A percentile compares a stretch with the other conserved stretches of the same genome.
phyloP scores from a whole-genome alignment of 2,888 invertebrate genomes.

The Trypoxylon attenuatum region DNA sequence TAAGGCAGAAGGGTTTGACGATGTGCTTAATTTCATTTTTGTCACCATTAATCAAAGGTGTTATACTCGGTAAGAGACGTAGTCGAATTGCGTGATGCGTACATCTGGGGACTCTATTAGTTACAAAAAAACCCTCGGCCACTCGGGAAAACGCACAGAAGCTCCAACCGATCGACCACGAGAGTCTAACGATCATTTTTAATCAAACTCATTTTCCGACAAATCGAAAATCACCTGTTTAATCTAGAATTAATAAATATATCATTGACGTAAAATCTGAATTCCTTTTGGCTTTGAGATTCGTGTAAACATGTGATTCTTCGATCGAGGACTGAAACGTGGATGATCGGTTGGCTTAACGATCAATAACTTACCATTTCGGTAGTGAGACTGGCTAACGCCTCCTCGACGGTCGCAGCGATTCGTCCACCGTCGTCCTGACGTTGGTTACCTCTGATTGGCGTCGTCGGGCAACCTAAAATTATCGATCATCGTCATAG shows the following conservation, averaged over 20 bases:
- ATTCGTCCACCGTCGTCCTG: slow-evolving; percentile 65
- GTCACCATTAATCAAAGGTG: slow-evolving; percentile 11
- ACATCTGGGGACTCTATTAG: slow-evolving; percentile 34
- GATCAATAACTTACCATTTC: slow-evolving; percentile 82
- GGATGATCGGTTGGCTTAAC: slow-evolving; percentile 39
- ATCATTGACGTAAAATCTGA: slow-evolving; percentile 2
- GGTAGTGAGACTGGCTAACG: slow-evolving; percentile 87
- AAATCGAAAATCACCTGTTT: not conserved
- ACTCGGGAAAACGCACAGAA: slow-evolving; percentile 44
- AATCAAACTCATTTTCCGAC: slow-evolving; percentile 33
- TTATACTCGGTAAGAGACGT: slow-evolving; percentile 8
- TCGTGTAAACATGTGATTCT: no score
- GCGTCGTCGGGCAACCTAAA: slow-evolving; percentile 81
- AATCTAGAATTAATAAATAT: not conserved
- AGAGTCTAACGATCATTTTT: no score
- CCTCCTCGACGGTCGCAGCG: slow-evolving; percentile 80
- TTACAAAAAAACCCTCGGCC: slow-evolving; percentile 50
- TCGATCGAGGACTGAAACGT: no score
- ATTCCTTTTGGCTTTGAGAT: slow-evolving; percentile 5
- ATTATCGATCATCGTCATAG: slow-evolving; percentile 59
- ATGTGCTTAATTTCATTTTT: slow-evolving; percentile 2
- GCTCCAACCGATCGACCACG: slow-evolving; percentile 43
- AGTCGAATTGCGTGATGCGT: not conserved
- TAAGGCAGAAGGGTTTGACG: slow-evolving; percentile 13
- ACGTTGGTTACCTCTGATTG: slow-evolving; percentile 71